phyloP scores from a whole-genome alignment of 2,113 vertebrate genomes.

The Heloderma charlesbogerti region DNA sequence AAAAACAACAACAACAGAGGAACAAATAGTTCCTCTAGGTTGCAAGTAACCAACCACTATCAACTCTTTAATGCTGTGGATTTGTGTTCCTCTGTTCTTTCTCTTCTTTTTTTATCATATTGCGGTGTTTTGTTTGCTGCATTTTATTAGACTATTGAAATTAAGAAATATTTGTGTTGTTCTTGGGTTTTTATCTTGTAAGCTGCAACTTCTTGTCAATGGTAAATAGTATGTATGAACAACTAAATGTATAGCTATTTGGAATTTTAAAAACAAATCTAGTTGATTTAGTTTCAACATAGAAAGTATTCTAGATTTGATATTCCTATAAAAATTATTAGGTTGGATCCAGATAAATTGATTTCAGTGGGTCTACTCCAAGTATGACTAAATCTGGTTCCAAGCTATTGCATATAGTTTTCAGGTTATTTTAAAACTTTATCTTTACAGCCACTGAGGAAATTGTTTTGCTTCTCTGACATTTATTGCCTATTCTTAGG shows the following conservation, averaged over 20 bases:
- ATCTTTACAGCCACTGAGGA: background rate
- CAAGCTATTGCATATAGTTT: background rate
- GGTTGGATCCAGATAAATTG: too few relatives aligned
- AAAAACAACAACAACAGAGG: too few relatives aligned
- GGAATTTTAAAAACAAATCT: background rate
- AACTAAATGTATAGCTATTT: background rate
- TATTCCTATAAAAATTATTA: background rate
- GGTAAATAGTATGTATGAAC: background rate
- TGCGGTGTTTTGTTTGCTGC: too few relatives aligned
- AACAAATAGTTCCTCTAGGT: background rate
- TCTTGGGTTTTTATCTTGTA: too few relatives aligned
- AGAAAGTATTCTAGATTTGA: background rate
- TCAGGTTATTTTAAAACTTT: background rate
- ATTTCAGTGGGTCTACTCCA: too few relatives aligned
- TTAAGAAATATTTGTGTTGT: background rate
- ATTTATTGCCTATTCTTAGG: background rate
- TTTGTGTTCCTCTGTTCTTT: too few relatives aligned
- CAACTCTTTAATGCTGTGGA: background rate
- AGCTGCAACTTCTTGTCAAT: background rate
- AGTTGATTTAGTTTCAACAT: background rate
- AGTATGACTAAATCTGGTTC: too few relatives aligned
- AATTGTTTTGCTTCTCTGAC: background rate
- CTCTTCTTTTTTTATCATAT: too few relatives aligned
- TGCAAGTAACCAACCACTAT: background rate
- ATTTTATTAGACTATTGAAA: too few relatives aligned